Evolutionary conservation across 92 coral and sea anemone species (phyloP), one percentile per base, ranked within the genome.

Genomic region (Epizoanthus illoricatus): DNA sequence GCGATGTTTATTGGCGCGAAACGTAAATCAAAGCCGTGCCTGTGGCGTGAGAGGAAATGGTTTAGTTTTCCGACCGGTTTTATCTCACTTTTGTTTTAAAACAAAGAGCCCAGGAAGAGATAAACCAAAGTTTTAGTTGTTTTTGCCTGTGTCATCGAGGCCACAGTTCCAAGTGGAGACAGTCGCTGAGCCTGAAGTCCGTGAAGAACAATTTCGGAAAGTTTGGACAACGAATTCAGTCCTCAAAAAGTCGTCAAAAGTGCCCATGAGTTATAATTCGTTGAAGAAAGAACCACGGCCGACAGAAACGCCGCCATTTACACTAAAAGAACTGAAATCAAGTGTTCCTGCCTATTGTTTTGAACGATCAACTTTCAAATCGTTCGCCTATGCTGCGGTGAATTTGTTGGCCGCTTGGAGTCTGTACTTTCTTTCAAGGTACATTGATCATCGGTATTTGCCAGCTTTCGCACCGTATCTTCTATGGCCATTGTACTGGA

Each of bases 401-500:
- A 89, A 89, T 62, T 39, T 86, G 33, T 12, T 66, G 28, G 75
- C 84, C 5, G 81, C 69, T 11, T 75, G 71, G 84, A 5, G 71
- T 7, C 52, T 89, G 68, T 86, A 42, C 61, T 20, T 41, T 24
- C 36, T 79, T 7, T 24, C 90, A 15, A 69, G 81, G 49, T 82
- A 76, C 66, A 81, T 89, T 74, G 55, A 57, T 18, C 87, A 86
- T 58, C 87, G 82, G 5, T 64, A 68, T 19, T 47, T 84, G 55
- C 87, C 89, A 16, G 36, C 42, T 12, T 64, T 70, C 59, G 73
- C 84, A 10, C 21, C 74, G 10, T 76, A 59, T 68, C 24, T 89
- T 24, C 75, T 89, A 1, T 89, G 92, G 92, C 87, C 90, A 54
- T 20, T 86, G 0, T 89, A 89, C 43, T 89, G 92, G 92, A 41